Conservation (phyloP, 2,888 invertebrate genomes). For the Schizotus pectinicornis region DNA sequence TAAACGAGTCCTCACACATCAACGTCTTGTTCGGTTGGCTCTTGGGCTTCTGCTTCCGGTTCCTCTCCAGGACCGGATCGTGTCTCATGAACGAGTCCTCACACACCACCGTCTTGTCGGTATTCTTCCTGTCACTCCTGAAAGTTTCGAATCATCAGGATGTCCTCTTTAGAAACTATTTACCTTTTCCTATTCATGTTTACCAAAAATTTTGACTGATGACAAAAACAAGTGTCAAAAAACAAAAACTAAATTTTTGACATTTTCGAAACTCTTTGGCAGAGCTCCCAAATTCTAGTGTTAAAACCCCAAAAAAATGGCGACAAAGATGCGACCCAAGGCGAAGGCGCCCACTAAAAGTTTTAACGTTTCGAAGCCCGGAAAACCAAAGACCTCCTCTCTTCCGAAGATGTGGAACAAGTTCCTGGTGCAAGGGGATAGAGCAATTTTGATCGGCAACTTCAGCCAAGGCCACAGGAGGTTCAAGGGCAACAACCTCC, state of each 20-base stretch:
- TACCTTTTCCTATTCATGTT: slow-evolving; percentile 14
- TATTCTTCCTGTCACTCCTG: background rate
- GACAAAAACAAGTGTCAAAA: slow-evolving; percentile 14
- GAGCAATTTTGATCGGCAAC: slow-evolving; percentile 46
- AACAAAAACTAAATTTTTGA: background rate
- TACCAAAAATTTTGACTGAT: background rate
- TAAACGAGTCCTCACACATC: background rate
- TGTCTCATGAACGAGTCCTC: background rate
- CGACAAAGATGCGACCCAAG: slow-evolving; percentile 23
- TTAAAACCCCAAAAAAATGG: slow-evolving; percentile 9
- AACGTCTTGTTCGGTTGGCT: too few species aligned
- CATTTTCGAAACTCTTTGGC: slow-evolving; percentile 5
- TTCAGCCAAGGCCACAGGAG: slow-evolving; percentile 49
- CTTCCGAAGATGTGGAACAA: slow-evolving; percentile 53
- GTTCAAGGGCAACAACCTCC: slow-evolving; percentile 48
- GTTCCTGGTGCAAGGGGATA: slow-evolving; percentile 41
- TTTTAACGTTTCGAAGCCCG: slow-evolving; percentile 39
- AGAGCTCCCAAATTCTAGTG: slow-evolving; percentile 13
- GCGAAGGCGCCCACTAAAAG: slow-evolving; percentile 40
- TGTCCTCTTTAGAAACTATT: background rate
- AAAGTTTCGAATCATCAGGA: background rate
- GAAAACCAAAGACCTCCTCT: slow-evolving; percentile 46
- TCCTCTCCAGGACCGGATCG: slow-evolving; percentile 9
- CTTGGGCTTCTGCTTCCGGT: background rate
- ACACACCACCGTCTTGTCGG: too few species aligned